Evolutionary conservation across 2,888 invertebrate genomes (phyloP), one percentile per base, ranked within the genome.

Genomic region (Aphidoletes aphidimyza): DNA sequence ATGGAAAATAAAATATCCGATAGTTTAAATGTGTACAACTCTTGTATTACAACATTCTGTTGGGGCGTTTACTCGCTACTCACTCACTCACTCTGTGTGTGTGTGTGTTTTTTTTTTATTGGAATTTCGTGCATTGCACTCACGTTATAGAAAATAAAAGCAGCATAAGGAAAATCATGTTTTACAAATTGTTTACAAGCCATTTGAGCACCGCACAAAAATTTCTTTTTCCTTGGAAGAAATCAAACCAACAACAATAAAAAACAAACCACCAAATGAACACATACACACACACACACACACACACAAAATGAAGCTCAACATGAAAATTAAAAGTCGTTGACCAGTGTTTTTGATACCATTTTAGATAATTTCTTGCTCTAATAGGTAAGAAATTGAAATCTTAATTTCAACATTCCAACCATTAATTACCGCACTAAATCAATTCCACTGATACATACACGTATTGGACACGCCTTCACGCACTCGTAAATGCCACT

Each of bases 291-390:
- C n/a, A n/a, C n/a, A n/a, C n/a, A n/a, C n/a, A n/a, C n/a, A n/a
- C n/a, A n/a, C n/a, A n/a, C n/a, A n/a, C n/a, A n/a, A n/a, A n/a
- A n/a, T n/a, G n/a, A n/a, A n/a, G n/a, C n/a, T n/a, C n/a, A n/a
- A n/a, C n/a, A n/a, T n/a, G n/a, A n/a, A 47, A 54, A 54, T 54
- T 54, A 26, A 54, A 54, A 54, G 54, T 54, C 22, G n/a, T 54
- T 30, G 69, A 30, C 69, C 69, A 69, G 30, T 30, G 69, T 69
- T 69, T 69, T 30, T 69, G 69, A 69, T 54, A 54, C 54, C 5
- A 54, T 54, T 54, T n/a, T n/a, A 54, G 54, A 22, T 69, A 30
- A 34, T 69, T 69, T 69, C 30, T 69, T 69, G 69, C 69, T 69
- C 69, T 69, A 69, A 5, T 69, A 69, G 69, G 30, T 69, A 34